Evolutionary conservation across 2,888 invertebrate genomes (phyloP), one percentile per base, ranked within the genome.

Genomic region (Chrysopilus asiliformis): DNA sequence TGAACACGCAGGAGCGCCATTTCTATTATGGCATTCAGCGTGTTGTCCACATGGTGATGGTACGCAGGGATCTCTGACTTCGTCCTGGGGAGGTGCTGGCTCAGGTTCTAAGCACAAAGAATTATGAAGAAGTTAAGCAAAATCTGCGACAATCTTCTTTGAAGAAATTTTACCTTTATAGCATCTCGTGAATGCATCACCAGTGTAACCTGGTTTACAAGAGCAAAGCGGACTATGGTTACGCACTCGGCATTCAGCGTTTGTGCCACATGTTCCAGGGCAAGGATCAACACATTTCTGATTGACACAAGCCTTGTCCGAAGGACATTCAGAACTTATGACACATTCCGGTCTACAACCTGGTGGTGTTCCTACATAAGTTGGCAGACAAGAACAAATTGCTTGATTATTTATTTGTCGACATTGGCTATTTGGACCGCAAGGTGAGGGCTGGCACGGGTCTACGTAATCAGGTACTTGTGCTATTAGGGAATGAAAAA

Each of bases 301-400:
- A 53, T 73, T 71, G 19, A 71, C 68, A 48, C 77, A 78, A n/a
- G 76, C 76, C 44, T 71, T 60, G 43, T 74, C 66, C 44, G 65
- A 64, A 2, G 70, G 45, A 54, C 79, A 79, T 55, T 78, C 76
- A 38, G 68, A 66, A 46, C 84, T 79, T 40, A 71, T 70, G 30
- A 79, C 70, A 56, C 86, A 86, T 61, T 85, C 84, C 9, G 83
- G 83, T 45, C 76, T 70, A 52, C 84, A 84, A 43, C 76, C 71
- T 4, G 83, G 82, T 32, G 79, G 76, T 32, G 71, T 61, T 18
- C 79, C 79, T 6, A 66, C 62, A 49, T 70, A 76, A 34, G 70
- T 70, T 2, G 71, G 64, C 29, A 72, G 53, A 51, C 80, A 80
- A 10, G 67, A 66, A 50, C 79, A 79, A 12, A 68, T 59, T 2